phyloP scores from a whole-genome alignment of 2,797 vertebrate genomes.

The Sardinella longiceps region DNA sequence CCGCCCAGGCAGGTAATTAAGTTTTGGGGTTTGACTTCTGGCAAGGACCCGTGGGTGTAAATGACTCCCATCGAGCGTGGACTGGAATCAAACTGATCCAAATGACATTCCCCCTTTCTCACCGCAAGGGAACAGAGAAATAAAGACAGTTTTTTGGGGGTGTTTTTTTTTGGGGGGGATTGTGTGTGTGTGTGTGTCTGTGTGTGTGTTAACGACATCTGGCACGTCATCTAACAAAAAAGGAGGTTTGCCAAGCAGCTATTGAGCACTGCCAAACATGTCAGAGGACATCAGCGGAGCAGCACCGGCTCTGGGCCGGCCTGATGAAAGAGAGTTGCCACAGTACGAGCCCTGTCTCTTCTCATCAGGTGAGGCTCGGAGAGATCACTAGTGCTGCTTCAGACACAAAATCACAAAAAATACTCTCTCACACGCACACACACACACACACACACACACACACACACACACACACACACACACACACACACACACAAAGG shows the following conservation, averaged over 20 bases:
- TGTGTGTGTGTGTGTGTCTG: too few relatives aligned
- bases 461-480: too few relatives aligned
- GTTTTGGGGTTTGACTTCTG: slow-evolving; percentile 51
- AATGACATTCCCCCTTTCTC: slow-evolving; percentile 53
- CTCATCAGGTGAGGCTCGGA: not conserved
- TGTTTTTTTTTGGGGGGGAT: not conserved
- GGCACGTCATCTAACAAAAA: slow-evolving; percentile 42
- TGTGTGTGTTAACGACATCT: slow-evolving; percentile 37
- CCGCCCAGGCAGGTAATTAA: slow-evolving; percentile 61
- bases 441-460: too few relatives aligned
- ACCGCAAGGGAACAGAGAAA: slow-evolving; percentile 45
- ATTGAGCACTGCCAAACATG: slow-evolving; percentile 34
- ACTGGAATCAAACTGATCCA: slow-evolving; percentile 58
- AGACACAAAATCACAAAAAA: not conserved
- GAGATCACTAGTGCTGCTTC: not conserved
- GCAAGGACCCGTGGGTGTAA: slow-evolving; percentile 52
- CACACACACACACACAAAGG: not conserved
- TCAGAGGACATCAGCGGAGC: slow-evolving; percentile 43
- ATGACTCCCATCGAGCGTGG: slow-evolving; percentile 56
- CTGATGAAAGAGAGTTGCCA: not conserved
- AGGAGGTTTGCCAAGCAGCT: slow-evolving; percentile 31
- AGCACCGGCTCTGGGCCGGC: slow-evolving; percentile 6
- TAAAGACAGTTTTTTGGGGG: not conserved
- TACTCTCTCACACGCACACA: too few relatives aligned
- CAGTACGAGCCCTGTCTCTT: not conserved